Conservation (phyloP, 2,888 invertebrate genomes). For the Macaria notata region DNA sequence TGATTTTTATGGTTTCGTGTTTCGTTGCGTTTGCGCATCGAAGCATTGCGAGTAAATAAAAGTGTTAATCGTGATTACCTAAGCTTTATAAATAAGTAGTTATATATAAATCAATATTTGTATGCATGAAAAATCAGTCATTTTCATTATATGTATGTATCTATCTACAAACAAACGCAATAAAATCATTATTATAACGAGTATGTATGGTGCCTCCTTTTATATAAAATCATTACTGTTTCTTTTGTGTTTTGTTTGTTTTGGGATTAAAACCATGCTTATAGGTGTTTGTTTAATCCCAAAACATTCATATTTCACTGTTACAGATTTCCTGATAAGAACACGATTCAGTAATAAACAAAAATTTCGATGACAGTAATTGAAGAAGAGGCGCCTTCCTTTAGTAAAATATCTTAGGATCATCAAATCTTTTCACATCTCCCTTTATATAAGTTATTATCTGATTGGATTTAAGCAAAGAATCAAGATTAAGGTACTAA, state of each 20-base stretch:
- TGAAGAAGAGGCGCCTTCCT: conserved; percentile 19
- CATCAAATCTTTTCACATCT: conserved; percentile 7
- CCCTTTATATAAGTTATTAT: conserved; percentile 15
- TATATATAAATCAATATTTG: too few species aligned
- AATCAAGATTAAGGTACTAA: conserved; percentile 16
- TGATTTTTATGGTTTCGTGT: conserved; percentile 16
- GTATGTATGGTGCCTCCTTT: too few species aligned
- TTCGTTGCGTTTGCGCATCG: conserved; percentile 19
- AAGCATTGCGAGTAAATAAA: conserved; percentile 3
- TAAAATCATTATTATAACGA: too few species aligned
- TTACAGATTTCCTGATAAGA: conserved; percentile 8
- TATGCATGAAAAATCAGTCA: too few species aligned
- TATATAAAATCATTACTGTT: too few species aligned
- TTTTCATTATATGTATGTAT: too few species aligned
- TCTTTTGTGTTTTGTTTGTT: too few species aligned
- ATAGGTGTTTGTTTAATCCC: too few species aligned
- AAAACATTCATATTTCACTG: not conserved
- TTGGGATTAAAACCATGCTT: too few species aligned
- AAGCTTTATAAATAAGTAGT: not conserved
- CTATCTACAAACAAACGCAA: too few species aligned
- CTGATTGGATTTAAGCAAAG: conserved; percentile 19
- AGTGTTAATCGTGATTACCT: not conserved
- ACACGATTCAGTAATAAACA: conserved; percentile 15
- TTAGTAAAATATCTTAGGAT: conserved; percentile 20
- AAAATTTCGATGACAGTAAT: conserved; percentile 11